Evolutionary conservation across 1,140 invertebrate genomes (phyloP).

Genomic region (Lamellibrachia luymesi): DNA sequence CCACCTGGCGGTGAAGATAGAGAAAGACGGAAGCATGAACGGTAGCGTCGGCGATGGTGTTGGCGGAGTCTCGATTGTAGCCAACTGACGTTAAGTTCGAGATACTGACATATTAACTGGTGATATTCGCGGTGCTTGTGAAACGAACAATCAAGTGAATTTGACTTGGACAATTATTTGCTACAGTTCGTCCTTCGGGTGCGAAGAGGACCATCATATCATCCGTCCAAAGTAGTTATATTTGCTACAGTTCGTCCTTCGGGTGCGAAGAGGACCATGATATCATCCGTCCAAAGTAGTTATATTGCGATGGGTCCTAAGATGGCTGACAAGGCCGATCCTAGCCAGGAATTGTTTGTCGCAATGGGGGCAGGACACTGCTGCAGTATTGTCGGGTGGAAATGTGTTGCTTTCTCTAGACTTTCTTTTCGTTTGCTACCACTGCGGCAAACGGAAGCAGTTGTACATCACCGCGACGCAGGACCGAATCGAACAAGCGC

Average conservation of each 20-base stretch:
- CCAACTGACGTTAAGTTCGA: not conserved
- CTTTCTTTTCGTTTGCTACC: not conserved
- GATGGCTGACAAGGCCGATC: no score
- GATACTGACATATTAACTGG: not conserved
- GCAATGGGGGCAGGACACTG: no score
- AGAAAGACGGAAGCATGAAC: not conserved
- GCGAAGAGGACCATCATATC: no score
- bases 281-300: no score
- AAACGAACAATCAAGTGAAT: not conserved
- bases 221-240: no score
- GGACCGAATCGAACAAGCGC: not conserved
- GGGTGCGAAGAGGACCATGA: no score
- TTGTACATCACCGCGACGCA: not conserved
- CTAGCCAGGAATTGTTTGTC: no score
- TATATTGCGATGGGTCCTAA: no score
- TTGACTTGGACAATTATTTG: not conserved
- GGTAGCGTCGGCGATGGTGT: not conserved
- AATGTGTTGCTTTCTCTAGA: no score
- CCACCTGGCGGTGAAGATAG: not conserved
- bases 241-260: no score
- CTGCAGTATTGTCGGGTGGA: no score
- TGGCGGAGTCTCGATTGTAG: not conserved
- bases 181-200: no score
- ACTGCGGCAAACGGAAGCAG: not conserved
- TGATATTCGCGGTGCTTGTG: not conserved